Percentiles rank a stretch among this genome's conserved stretches.
These are phyloP conservation scores for Lasiurus cinereus DNA, from an alignment of 2,113 vertebrate genomes.

Conservation along the genomic window DNA sequence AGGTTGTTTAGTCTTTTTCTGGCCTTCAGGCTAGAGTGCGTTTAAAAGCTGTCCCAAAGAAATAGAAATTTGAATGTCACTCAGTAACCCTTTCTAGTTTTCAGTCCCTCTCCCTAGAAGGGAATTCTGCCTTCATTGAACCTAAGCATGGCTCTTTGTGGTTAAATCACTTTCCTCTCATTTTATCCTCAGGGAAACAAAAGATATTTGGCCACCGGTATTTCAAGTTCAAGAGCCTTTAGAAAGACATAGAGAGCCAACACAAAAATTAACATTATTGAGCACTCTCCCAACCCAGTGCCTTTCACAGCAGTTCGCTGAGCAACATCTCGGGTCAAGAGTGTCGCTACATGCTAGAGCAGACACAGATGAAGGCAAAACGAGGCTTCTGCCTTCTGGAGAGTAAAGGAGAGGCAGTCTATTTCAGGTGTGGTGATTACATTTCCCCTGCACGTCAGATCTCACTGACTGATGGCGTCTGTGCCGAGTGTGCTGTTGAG, in stretches of 20 bases:
- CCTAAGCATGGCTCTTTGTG: neutral
- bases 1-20: slow-evolving; percentile 66
- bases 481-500: neutral
- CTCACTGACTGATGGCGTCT: neutral
- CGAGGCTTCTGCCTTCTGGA: neutral
- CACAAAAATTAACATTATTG: slow-evolving; percentile 49
- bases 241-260: neutral
- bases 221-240: slow-evolving; percentile 51
- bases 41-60: slow-evolving; percentile 66
- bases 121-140: slow-evolving; percentile 26
- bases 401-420: neutral
- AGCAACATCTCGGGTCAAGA: neutral
- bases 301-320: neutral
- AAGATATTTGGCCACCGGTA: slow-evolving; percentile 1
- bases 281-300: neutral
- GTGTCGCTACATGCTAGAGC: neutral
- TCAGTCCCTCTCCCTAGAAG: slow-evolving; percentile 4
- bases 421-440: neutral
- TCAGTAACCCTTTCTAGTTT: slow-evolving; percentile 54
- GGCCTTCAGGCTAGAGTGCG: slow-evolving; percentile 49
- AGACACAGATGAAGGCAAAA: neutral
- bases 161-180: slow-evolving; percentile 21
- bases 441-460: neutral
- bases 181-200: slow-evolving; percentile 44
- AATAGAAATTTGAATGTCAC: slow-evolving; percentile 56